Evolutionary conservation across 2,113 vertebrate species (phyloP), one percentile per base, ranked within the genome.

Genomic region (Phaethornis superciliosus): DNA sequence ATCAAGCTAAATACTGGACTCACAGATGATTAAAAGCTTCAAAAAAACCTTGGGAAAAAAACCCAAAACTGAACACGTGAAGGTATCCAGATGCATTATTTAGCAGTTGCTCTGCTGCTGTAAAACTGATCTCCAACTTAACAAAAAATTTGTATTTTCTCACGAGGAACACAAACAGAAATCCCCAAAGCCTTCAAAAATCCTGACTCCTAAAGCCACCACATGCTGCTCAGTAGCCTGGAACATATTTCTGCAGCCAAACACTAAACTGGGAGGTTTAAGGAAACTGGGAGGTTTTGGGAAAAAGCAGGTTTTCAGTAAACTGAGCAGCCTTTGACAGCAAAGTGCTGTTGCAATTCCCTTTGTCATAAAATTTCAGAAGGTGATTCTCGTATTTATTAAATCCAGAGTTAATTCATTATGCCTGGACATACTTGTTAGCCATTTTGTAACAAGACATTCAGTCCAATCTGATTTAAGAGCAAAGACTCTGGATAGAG

Each of bases 71-170:
- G 51, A 79, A 63, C 69, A 63, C 71, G 72, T 44, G 16, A 83
- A 88, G 51, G 28, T 68, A 93, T 7, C 23, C 21, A 52, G 49
- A 85, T 78, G 58, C 27, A 89, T 68, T 93, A 92, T 90, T 94
- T 49, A 94, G 72, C 40, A 93, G 77, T 55, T 90, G 91, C 58
- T 90, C 83, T 64, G 67, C 63, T 89, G 65, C 67, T 70, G 46
- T 46, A 65, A 58, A 95, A 56, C 49, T 32, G 28, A 65, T 72
- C 64, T 94, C 21, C 56, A 65, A 60, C 14, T 65, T 55, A 56
- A 81, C 26, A 72, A 62, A 1, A 70, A 21, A 26, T 2, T 8
- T 2, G 6, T 4, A 8, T 67, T 42, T 40, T 49, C 6, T 37
- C 44, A 68, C 0, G 0, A 89, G 49, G 79, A 93, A 83, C 46